phyloP scores from a whole-genome alignment of 1,140 invertebrate species.

The Limonius californicus region DNA sequence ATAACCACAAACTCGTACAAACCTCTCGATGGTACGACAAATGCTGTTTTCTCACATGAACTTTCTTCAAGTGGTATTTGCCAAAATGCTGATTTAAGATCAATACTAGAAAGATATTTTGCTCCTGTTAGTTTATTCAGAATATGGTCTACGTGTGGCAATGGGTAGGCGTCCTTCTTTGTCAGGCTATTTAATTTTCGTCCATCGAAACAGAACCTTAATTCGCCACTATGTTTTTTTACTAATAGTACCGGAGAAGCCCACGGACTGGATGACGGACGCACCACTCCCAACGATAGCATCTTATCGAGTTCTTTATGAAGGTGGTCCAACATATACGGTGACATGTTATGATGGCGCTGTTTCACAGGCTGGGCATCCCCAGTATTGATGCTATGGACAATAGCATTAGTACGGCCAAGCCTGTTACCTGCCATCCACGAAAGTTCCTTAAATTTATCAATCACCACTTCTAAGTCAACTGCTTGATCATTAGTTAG shows the following conservation, averaged over 20 bases:
- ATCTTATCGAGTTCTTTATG: constrained; percentile 24
- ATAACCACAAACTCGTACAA: constrained; percentile 35
- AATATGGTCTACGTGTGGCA: constrained; percentile 24
- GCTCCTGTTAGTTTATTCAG: constrained; percentile 33
- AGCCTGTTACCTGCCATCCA: too few relatives aligned
- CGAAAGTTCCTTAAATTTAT: not conserved
- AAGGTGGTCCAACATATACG: constrained; percentile 16
- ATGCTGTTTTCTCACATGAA: constrained; percentile 26
- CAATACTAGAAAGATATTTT: constrained; percentile 30
- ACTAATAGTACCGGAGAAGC: constrained; percentile 29
- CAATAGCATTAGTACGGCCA: not conserved
- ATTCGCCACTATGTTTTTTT: constrained; percentile 25
- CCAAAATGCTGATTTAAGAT: constrained; percentile 34
- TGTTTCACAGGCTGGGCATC: too few relatives aligned
- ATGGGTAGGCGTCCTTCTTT: constrained; percentile 30
- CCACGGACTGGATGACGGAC: constrained; percentile 25
- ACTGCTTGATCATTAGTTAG: not conserved
- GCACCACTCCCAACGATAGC: constrained; percentile 19
- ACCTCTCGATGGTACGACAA: constrained; percentile 21
- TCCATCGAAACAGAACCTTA: constrained; percentile 35
- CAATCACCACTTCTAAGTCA: not conserved
- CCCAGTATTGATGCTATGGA: not conserved
- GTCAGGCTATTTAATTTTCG: constrained; percentile 36
- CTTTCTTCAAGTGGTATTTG: constrained; percentile 27
- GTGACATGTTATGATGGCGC: constrained; percentile 15